Evolutionary conservation across 2,888 invertebrate species (phyloP).

Genomic region (Mantis religiosa): DNA sequence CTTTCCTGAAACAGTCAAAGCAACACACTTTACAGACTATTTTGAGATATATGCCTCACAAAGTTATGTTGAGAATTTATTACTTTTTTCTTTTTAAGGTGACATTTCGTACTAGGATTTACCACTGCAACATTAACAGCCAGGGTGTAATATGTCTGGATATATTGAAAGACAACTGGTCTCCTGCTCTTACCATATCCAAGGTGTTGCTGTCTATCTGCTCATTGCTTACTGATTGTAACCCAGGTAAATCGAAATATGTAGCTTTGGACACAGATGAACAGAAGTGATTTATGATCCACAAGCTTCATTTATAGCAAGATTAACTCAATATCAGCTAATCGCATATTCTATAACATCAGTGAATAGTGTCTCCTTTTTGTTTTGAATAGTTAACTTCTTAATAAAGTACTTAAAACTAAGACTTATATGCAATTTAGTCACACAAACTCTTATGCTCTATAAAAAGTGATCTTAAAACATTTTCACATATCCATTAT

Average conservation of each 20-base stretch:
- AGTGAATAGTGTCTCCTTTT: too few relatives aligned
- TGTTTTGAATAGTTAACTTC: too few relatives aligned
- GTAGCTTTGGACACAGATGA: neutral
- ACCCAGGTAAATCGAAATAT: slow-evolving; percentile 73
- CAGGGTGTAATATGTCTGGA: slow-evolving; percentile 98
- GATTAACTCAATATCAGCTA: neutral
- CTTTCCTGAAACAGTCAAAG: too few relatives aligned
- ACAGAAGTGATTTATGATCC: neutral
- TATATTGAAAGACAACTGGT: slow-evolving; percentile 98
- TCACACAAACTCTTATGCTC: too few relatives aligned
- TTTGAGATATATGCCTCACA: too few relatives aligned
- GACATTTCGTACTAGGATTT: slow-evolving; percentile 93
- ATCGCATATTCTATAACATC: neutral
- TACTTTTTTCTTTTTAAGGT: slow-evolving; percentile 51
- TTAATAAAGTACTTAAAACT: too few relatives aligned
- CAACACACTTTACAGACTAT: too few relatives aligned
- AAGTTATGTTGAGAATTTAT: neutral
- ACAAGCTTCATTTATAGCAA: neutral
- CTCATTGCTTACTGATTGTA: slow-evolving; percentile 95
- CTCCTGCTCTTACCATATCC: slow-evolving; percentile 96
- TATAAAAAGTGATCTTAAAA: too few relatives aligned
- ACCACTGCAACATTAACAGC: slow-evolving; percentile 99
- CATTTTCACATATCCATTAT: too few relatives aligned
- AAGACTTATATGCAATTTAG: too few relatives aligned
- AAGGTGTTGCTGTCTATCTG: slow-evolving; percentile 97